These are phyloP conservation scores for Halcyon leucocephala DNA, from an alignment of 2,797 vertebrate genomes.

Conservation along the genomic window DNA sequence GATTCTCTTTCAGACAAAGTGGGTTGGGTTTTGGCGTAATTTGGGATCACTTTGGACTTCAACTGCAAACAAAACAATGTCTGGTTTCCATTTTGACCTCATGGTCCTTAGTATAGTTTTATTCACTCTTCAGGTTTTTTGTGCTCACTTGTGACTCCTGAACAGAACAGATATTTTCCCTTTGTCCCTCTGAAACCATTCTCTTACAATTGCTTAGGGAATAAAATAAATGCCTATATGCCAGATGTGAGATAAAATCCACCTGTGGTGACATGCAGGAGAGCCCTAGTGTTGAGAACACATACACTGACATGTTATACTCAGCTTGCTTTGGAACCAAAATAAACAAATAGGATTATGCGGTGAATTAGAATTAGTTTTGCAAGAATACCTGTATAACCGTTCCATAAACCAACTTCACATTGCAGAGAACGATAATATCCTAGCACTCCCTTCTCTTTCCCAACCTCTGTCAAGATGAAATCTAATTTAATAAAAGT, in stretches of 20 bases:
- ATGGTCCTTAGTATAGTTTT: background rate
- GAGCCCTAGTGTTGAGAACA: background rate
- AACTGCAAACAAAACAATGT: background rate
- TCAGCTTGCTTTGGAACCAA: background rate
- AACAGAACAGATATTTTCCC: background rate
- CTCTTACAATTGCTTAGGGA: background rate
- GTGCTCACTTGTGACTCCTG: background rate
- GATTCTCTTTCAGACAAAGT: background rate
- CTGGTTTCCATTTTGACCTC: background rate
- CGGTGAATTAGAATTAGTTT: slow-evolving; percentile 9
- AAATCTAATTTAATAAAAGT: slow-evolving; percentile 20
- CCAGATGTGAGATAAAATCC: background rate
- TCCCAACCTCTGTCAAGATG: background rate
- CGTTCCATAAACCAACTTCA: background rate
- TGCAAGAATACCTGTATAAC: background rate
- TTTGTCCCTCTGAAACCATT: background rate
- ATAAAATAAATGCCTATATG: background rate
- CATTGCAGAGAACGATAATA: background rate
- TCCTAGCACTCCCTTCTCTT: background rate
- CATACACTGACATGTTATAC: background rate
- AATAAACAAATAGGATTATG: background rate
- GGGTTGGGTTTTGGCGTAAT: background rate
- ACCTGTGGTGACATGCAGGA: background rate
- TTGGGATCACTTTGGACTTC: background rate
- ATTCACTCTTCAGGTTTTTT: background rate